Base-by-base conservation (phyloP, 1,140 invertebrate genomes). In the Panagrolaimus sp. region DNA sequence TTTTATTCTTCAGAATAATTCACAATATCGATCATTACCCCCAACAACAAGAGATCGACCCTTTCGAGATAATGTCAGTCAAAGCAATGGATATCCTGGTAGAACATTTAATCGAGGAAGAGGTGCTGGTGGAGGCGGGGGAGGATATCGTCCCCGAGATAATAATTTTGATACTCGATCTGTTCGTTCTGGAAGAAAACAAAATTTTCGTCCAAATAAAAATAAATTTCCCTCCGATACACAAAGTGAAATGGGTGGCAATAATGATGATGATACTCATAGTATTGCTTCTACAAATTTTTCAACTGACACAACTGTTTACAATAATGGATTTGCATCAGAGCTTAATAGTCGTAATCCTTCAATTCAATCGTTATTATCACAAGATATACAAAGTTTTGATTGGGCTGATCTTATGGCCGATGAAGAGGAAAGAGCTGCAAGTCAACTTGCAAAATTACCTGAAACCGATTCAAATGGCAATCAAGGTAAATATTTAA, bases 321-420 rank as follows among this genome's bases (percentile, higher is more conserved):
- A 58, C 17, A 58, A 58, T 21, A 58, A 58, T 17, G 52, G 52
- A n/a, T 58, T 58, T 21, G 52, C 52, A 58, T 58, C 52, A 1
- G 52, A 58, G 28, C 28, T 58, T 10, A 58, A 58, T n/a, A 58
- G 52, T 8, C 52, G 52, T 21, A 21, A 58, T 26, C 52, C 52
- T 28, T 58, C 52, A 58, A 58, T 58, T 12, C 52, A 58, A 28
- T 58, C 52, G 14, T 58, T 58, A 21, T 28, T 58, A 28, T 26
- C 21, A 26, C 52, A 58, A 28, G 52, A 58, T 58, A 26, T 58
- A 5, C 52, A 21, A 21, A 58, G 52, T 21, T 58, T 58, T 58
- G 52, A 58, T 58, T 58, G 52, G 52, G 52, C 52, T 58, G 52
- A 58, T 58, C 28, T 58, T 21, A 58, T 21, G 21, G 52, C 32